Base-by-base conservation (phyloP, 2,888 invertebrate genomes). In the Dasypogon diadema region DNA sequence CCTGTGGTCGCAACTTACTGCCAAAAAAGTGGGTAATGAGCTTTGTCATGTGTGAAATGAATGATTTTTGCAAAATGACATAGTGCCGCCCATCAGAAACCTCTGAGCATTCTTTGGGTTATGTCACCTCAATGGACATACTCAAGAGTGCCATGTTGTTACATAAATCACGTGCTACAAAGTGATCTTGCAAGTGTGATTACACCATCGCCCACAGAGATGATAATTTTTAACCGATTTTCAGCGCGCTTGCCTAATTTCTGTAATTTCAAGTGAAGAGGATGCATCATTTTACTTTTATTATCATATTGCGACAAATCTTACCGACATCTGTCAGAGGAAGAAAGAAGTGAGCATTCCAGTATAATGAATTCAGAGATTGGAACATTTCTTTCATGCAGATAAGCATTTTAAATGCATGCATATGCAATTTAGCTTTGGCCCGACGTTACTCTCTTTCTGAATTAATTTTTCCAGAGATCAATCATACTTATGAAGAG, bases 221-320 rank as follows among this genome's bases (percentile, higher is more conserved):
- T 65, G 65, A 65, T 65, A 65, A 65, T 65, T 65, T 37, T 63
- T n/a, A 21, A 65, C 46, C 65, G 26, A 65, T 65, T 65, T 21
- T 24, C 51, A 2, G 18, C 51, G n/a, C 42, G 14, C 14, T 58
- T 58, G 30, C 58, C 30, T 58, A 30, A 58, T 34, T 58, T 58
- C 58, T 26, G 6, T 34, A 58, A 58, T 30, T 58, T 16, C 26
- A 56, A 22, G 18, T 16, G 58, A 30, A 30, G 26, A 30, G 26
- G 58, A 16, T 16, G 24, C 22, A 18, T 55, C 3, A n/a, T 46
- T 30, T 30, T 30, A 30, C 8, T 30, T 30, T 30, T 30, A 8
- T 30, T 3, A 8, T 30, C 30, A 30, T 30, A 8, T 30, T 5
- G 30, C 30, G n/a, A n/a, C 8, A 30, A 30, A 8, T 5, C 30